Conservation (phyloP, 2,888 invertebrate genomes). For the Chalcosyrphus nemorum region DNA sequence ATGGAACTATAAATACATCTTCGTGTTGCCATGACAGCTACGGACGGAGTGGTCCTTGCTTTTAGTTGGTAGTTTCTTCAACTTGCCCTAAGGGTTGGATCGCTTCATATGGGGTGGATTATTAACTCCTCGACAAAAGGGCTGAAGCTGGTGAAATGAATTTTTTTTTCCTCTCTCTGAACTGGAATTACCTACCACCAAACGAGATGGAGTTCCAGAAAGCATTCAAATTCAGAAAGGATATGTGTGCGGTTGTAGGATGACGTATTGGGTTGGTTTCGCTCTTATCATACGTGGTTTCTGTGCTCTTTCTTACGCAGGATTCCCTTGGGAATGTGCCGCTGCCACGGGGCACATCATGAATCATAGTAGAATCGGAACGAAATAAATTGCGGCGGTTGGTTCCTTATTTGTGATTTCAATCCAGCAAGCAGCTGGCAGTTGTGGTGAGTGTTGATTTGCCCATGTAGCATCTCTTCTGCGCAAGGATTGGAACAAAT, state of each 20-base stretch:
- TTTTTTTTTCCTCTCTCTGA: too few species aligned
- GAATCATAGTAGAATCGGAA: constrained; percentile 32
- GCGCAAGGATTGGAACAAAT: neutral
- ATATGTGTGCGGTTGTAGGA: neutral
- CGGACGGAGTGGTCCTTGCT: neutral
- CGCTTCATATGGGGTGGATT: neutral
- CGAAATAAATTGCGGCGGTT: constrained; percentile 18
- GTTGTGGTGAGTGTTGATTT: neutral
- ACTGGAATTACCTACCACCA: neutral
- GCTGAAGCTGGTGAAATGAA: neutral
- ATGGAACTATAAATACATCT: neutral
- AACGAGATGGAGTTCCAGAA: neutral
- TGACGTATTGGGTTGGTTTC: constrained; percentile 10
- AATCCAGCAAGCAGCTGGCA: constrained; percentile 37
- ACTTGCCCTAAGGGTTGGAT: neutral
- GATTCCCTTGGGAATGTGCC: neutral
- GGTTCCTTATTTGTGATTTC: constrained; percentile 1
- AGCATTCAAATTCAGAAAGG: neutral
- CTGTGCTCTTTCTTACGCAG: neutral
- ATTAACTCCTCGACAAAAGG: neutral
- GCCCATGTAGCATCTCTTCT: neutral
- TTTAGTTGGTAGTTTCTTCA: neutral
- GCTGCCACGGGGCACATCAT: neutral
- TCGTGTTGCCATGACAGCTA: neutral
- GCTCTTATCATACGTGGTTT: neutral